Evolutionary conservation across 2,113 vertebrate species (phyloP).

Genomic region (Elachura formosa): DNA sequence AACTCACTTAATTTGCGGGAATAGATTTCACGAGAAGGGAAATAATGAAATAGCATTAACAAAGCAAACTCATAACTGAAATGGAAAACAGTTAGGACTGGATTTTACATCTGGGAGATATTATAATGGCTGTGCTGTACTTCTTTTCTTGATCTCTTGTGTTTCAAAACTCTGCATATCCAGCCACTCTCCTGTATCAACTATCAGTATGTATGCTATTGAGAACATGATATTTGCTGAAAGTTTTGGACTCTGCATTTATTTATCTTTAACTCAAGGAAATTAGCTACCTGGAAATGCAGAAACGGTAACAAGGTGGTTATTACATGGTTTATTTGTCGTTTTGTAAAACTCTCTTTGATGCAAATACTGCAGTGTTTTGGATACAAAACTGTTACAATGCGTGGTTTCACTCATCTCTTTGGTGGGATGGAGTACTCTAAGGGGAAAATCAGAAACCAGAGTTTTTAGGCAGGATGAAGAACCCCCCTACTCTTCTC

Average conservation of each 20-base stretch:
- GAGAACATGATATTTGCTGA: neutral
- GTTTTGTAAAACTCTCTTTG: neutral
- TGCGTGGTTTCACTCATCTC: neutral
- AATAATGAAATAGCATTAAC: neutral
- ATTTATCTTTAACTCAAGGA: neutral
- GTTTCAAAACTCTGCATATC: neutral
- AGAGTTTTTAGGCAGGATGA: neutral
- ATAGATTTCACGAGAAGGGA: neutral
- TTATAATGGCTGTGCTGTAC: neutral
- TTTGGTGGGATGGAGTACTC: neutral
- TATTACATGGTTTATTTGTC: neutral
- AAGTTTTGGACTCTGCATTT: neutral
- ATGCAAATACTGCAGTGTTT: neutral
- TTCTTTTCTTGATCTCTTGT: neutral
- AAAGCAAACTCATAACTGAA: neutral
- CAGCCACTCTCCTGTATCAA: neutral
- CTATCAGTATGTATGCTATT: rapidly evolving
- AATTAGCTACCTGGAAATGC: neutral
- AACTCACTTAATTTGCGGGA: neutral
- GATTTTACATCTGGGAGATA: neutral
- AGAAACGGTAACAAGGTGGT: neutral
- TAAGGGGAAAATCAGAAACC: neutral
- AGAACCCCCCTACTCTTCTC: neutral
- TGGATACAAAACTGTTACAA: neutral
- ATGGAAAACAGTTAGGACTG: neutral